These are phyloP conservation scores for Holothuria leucospilota DNA, from an alignment of 53 echinoderm and acorn worm species.

Conservation along the genomic window DNA sequence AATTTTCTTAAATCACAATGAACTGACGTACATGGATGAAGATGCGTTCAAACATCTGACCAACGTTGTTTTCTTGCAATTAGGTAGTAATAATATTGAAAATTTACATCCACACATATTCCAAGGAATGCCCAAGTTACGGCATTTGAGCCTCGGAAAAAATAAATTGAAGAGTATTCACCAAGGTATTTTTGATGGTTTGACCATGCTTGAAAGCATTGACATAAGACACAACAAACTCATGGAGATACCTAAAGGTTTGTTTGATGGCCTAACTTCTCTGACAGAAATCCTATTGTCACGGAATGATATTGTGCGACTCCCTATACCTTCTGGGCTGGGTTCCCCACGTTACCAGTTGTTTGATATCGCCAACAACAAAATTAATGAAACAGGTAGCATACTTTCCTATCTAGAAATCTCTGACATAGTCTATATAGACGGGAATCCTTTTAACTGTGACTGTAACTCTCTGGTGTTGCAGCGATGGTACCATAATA, in stretches of 20 bases:
- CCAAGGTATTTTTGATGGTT: too few species aligned
- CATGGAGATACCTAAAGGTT: background rate
- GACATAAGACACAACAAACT: background rate
- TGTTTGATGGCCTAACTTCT: background rate
- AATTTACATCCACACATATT: too few species aligned
- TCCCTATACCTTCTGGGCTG: background rate
- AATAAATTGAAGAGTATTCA: background rate
- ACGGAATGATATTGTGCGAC: background rate
- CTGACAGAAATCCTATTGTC: background rate
- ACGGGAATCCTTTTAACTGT: background rate
- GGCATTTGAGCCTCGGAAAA: background rate
- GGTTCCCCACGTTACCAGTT: background rate
- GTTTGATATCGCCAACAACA: background rate
- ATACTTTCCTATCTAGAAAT: background rate
- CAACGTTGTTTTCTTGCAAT: background rate
- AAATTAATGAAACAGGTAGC: background rate
- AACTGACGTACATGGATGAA: background rate
- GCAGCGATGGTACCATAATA: background rate
- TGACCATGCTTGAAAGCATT: background rate
- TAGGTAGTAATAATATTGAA: background rate
- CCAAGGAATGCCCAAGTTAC: background rate
- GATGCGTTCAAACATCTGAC: too few species aligned
- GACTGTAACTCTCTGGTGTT: background rate
- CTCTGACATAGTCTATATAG: background rate
- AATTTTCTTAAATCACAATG: constrained; percentile 4